These are phyloP conservation scores for Andrena hattorfiana DNA, from an alignment of 2,888 invertebrate genomes.

Conservation along the genomic window DNA sequence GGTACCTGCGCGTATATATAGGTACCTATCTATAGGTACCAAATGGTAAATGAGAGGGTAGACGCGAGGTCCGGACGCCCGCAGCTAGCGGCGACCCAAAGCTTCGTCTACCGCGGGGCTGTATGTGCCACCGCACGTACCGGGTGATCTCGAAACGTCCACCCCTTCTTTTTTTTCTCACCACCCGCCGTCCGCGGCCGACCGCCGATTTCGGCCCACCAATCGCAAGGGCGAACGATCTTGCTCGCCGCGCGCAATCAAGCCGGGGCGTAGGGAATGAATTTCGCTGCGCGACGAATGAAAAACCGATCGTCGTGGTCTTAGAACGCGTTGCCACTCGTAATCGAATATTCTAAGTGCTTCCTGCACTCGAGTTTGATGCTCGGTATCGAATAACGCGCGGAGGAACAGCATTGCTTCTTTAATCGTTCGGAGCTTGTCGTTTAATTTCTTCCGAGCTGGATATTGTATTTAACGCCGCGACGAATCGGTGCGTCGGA, in stretches of 20 bases:
- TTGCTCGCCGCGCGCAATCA: not conserved
- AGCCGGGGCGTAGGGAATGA: not conserved
- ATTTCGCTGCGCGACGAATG: not conserved
- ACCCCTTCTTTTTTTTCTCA: conserved; percentile 51
- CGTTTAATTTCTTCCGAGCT: too few relatives aligned
- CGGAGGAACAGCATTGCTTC: too few relatives aligned
- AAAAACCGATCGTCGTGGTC: not conserved
- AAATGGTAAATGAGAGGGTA: conserved; percentile 85
- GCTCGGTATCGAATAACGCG: too few relatives aligned
- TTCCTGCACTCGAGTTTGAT: too few relatives aligned
- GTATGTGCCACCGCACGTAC: conserved; percentile 80
- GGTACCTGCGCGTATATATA: conserved; percentile 74
- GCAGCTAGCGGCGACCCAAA: conserved; percentile 85
- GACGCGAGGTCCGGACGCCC: conserved; percentile 83
- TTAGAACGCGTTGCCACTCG: too few relatives aligned
- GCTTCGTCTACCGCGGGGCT: conserved; percentile 84
- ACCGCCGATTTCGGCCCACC: not conserved
- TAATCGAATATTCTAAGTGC: too few relatives aligned
- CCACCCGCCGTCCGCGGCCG: not conserved
- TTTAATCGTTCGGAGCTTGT: too few relatives aligned
- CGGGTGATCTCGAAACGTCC: conserved; percentile 76
- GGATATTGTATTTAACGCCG: too few relatives aligned
- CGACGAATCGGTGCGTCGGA: not conserved
- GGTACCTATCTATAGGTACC: conserved; percentile 85
- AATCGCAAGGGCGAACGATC: not conserved